Evolutionary conservation across 1,140 invertebrate genomes (phyloP), one percentile per base, ranked within the genome.

Genomic region (Drosophila triauraria): DNA sequence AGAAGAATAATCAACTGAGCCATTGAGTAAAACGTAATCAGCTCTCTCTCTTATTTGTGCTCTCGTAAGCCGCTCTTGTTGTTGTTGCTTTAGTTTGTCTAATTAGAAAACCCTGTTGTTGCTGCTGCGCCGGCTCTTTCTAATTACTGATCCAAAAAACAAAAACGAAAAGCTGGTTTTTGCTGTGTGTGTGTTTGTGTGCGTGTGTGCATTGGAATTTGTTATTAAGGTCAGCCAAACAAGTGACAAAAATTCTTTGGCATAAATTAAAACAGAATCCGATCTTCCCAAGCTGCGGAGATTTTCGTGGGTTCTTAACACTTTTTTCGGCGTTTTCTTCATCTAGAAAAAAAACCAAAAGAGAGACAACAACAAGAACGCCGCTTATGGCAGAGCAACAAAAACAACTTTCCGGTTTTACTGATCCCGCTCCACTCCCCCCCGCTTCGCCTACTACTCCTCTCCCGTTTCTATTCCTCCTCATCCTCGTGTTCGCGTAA

Each of bases 151-250:
- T 70, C 80, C 79, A 87, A 86, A 67, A 67, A 47, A 72, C 20
- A 15, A 53, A 30, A 62, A 58, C 23, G 23, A 58, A 30, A 74
- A 72, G 46, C 68, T 72, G 70, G 67, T 74, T 74, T 70, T 74
- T 60, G 40, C 30, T 67, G 48, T 53, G 51, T 54, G 40, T 35
- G 40, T 30, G 32, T 47, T 56, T 65, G 54, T 59, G 53, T 58
- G 62, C 65, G 53, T 71, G 53, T 82, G 70, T 90, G 81, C 75
- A 90, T 85, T 84, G 86, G 85, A 90, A 82, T 85, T 79, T 82
- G 78, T 80, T 90, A 90, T 90, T 90, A 90, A 85, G 85, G 85
- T 85, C 85, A 81, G 48, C 85, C 35, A n/a, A 88, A 85, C 85
- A 85, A 90, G 85, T 90, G 85, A 90, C 70, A 79, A 78, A 63